A percentile compares a stretch with the other conserved stretches of the same genome.
Evolutionary conservation across 2,797 vertebrate genomes (phyloP).

Genomic region (Phoxinus dragarum): DNA sequence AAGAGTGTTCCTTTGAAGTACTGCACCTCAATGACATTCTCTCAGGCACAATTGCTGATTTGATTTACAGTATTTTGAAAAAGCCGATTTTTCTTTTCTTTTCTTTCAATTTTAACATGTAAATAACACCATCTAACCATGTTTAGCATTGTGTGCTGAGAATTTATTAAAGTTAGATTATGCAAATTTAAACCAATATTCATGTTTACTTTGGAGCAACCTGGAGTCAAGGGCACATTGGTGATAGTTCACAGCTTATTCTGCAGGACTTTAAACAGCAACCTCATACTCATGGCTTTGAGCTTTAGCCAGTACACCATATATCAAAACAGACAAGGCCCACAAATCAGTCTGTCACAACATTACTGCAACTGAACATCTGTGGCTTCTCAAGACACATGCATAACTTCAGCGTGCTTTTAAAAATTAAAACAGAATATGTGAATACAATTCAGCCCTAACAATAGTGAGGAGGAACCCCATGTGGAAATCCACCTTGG

Average conservation of each 20-base stretch:
- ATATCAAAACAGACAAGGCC: neutral
- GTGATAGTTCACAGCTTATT: neutral
- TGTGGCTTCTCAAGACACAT: neutral
- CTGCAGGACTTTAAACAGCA: neutral
- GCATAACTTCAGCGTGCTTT: neutral
- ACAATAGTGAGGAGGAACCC: neutral
- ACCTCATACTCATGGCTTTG: neutral
- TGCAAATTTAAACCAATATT: constrained; percentile 1
- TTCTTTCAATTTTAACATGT: neutral
- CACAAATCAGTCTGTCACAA: neutral
- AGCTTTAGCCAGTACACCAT: neutral
- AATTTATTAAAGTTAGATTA: constrained; percentile 2
- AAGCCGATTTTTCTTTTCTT: too few species aligned
- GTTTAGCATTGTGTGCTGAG: neutral
- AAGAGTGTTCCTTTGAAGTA: neutral
- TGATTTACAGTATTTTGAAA: neutral
- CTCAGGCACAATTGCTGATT: neutral
- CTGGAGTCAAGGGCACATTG: neutral
- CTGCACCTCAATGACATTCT: neutral
- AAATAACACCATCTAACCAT: neutral
- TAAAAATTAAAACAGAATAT: neutral
- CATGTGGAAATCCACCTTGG: neutral
- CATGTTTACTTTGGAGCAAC: neutral
- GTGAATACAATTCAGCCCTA: neutral
- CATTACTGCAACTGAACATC: neutral